A percentile compares a stretch with the other conserved stretches of the same genome.
These are phyloP conservation scores for Cotesia glomerata DNA, from an alignment of 1,140 invertebrate genomes.

Conservation along the genomic window DNA sequence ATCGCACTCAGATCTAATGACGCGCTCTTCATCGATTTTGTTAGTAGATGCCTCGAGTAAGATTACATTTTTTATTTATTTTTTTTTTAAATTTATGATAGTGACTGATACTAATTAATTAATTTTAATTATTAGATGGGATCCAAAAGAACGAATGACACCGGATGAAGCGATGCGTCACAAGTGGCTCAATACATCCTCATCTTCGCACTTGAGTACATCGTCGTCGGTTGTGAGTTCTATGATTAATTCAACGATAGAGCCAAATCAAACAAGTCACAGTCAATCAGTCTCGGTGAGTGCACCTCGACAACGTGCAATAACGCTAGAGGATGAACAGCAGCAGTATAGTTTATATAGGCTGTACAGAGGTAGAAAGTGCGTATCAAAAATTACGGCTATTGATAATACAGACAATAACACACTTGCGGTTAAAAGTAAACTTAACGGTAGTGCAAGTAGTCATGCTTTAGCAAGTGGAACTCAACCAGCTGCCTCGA, in stretches of 20 bases:
- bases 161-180: slow-evolving; percentile 85
- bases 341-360: slow-evolving; percentile 56
- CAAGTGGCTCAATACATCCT: slow-evolving; percentile 70
- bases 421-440: slow-evolving; percentile 53
- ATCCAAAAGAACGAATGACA: slow-evolving; percentile 89
- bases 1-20: slow-evolving; percentile 84
- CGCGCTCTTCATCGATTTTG: slow-evolving; percentile 90
- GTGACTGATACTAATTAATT: background rate
- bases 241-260: slow-evolving; percentile 44
- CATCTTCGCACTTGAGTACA: slow-evolving; percentile 45
- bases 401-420: slow-evolving; percentile 47
- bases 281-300: slow-evolving; percentile 49
- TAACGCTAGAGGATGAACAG: slow-evolving; percentile 51
- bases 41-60: slow-evolving; percentile 90
- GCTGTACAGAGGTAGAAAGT: slow-evolving; percentile 55
- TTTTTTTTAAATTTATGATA: background rate
- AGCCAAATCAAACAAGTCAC: slow-evolving; percentile 48
- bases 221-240: slow-evolving; percentile 46
- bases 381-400: slow-evolving; percentile 51
- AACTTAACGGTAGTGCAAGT: slow-evolving; percentile 59
- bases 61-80: background rate
- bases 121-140: slow-evolving; percentile 74
- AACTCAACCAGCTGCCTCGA: slow-evolving; percentile 51
- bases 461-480: slow-evolving; percentile 57
- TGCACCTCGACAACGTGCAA: slow-evolving; percentile 44